These are phyloP conservation scores for Pseudorhiza aurosa DNA, from an alignment of 30 jellyfish, hydroid and myxozoan genomes.

Conservation along the genomic window DNA sequence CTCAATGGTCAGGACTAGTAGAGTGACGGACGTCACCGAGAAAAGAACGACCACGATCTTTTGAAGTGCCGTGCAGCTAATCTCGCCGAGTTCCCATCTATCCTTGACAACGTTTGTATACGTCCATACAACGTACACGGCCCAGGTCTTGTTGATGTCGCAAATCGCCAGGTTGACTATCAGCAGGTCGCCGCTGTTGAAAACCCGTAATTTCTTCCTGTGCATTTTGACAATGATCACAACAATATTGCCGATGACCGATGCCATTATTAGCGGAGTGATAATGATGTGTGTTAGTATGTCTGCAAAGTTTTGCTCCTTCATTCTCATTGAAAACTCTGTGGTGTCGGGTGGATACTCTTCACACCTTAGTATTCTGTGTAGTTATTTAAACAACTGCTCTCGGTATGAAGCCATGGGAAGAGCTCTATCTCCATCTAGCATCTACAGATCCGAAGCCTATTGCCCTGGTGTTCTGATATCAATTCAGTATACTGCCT, in stretches of 20 bases:
- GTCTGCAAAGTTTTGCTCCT: conserved; percentile 5
- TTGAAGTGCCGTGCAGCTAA: conserved; percentile 13
- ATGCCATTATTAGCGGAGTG: conserved; percentile 28
- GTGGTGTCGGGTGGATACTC: no score
- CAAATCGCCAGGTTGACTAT: conserved; percentile 52
- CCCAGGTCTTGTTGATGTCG: conserved; percentile 58
- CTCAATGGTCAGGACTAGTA: conserved; percentile 41
- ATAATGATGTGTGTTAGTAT: conserved; percentile 27
- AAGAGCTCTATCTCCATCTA: no score
- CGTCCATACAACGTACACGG: conserved; percentile 31
- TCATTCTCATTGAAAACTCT: no score
- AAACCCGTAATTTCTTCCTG: conserved; percentile 16
- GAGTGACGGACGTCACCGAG: conserved; percentile 61
- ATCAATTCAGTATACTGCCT: no score
- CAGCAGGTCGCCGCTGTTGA: conserved; percentile 64
- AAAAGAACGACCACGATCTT: conserved; percentile 22
- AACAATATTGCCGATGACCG: conserved; percentile 37
- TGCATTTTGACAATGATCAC: conserved; percentile 37
- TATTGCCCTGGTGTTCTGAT: no score
- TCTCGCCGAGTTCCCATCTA: conserved; percentile 14
- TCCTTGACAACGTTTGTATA: background rate
- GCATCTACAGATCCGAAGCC: no score
- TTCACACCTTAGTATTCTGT: no score
- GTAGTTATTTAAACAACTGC: no score
- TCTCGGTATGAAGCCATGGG: no score